These are phyloP conservation scores for Nebria salina DNA, from an alignment of 2,888 invertebrate species.

Conservation along the genomic window DNA sequence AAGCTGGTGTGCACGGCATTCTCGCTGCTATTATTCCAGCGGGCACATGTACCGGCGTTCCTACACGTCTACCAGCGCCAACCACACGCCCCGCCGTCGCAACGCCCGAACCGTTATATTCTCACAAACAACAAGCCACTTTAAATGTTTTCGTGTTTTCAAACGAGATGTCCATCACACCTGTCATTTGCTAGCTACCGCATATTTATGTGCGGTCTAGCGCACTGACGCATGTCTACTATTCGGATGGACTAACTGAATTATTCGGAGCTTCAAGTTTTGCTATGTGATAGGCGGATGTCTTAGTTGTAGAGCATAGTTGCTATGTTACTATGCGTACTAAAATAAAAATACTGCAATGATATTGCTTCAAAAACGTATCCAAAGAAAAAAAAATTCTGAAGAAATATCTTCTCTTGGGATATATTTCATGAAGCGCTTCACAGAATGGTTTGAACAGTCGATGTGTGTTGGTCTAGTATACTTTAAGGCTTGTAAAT, in stretches of 20 bases:
- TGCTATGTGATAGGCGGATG: not conserved
- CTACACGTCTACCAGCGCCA: not conserved
- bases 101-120: constrained; percentile 18
- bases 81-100: constrained; percentile 1
- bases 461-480: too few species aligned
- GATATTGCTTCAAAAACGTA: too few species aligned
- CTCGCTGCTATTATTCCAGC: constrained; percentile 18
- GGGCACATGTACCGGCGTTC: not conserved
- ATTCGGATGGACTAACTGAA: not conserved
- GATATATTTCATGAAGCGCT: too few species aligned
- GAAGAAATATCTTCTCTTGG: too few species aligned
- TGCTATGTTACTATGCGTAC: too few species aligned
- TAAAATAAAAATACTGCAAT: too few species aligned
- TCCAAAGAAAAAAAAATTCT: too few species aligned
- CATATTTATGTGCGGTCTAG: not conserved
- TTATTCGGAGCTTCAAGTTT: not conserved
- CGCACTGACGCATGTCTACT: not conserved
- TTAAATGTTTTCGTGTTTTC: constrained; percentile 34
- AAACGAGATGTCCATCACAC: constrained; percentile 40
- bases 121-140: constrained; percentile 28
- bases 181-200: constrained; percentile 25
- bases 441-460: too few species aligned
- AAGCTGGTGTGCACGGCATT: constrained; percentile 17
- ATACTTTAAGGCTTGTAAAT: too few species aligned
- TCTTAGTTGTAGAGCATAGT: not conserved